phyloP scores from a whole-genome alignment of 2,797 vertebrate genomes.

The Schizopygopsis pylzovi region DNA sequence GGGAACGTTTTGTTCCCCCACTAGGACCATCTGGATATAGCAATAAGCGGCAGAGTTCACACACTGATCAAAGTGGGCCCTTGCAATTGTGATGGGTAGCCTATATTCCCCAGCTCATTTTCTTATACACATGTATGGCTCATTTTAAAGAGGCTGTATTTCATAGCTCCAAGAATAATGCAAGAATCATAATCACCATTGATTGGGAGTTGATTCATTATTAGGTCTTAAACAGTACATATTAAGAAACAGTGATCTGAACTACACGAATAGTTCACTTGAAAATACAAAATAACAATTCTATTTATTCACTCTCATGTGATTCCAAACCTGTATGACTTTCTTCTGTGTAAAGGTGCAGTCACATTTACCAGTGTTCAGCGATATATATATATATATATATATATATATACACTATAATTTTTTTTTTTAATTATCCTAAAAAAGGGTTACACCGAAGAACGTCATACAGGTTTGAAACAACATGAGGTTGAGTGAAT shows the following conservation, averaged over 20 bases:
- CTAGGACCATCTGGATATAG: constrained; percentile 97
- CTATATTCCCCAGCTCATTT: constrained; percentile 26
- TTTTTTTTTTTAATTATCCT: not conserved
- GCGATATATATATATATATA: not conserved
- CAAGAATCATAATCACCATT: not conserved
- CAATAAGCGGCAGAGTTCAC: constrained; percentile 83
- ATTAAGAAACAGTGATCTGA: constrained; percentile 26
- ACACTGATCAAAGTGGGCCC: constrained; percentile 43
- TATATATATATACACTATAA: too few relatives aligned
- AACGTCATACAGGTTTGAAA: not conserved
- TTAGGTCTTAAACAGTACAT: not conserved
- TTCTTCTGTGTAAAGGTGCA: not conserved
- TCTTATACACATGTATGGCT: constrained; percentile 41
- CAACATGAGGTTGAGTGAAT: not conserved
- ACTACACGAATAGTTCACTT: not conserved
- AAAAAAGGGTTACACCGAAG: not conserved
- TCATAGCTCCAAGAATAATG: not conserved
- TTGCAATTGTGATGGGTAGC: constrained; percentile 78
- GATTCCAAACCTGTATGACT: not conserved
- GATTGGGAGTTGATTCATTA: constrained; percentile 14
- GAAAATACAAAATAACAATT: not conserved
- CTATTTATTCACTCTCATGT: not conserved
- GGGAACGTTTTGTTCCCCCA: constrained; percentile 89
- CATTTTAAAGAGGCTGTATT: constrained; percentile 9
- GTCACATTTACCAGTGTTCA: not conserved